Percentiles rank a stretch among this genome's conserved stretches.
These are phyloP conservation scores for Lithophane semibrunnea DNA, from an alignment of 2,888 invertebrate species.

Conservation along the genomic window DNA sequence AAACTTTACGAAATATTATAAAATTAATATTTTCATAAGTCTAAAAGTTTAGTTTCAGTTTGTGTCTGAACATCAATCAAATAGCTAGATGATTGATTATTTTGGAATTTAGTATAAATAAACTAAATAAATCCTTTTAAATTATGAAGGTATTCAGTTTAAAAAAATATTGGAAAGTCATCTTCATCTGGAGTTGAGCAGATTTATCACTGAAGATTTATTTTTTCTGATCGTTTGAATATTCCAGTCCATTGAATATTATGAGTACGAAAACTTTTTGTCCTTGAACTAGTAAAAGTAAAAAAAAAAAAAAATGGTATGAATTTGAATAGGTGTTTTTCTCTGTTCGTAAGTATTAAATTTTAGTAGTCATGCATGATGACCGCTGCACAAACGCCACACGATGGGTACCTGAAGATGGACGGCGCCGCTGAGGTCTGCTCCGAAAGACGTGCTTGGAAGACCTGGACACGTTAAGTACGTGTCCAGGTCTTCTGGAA, in stretches of 20 bases:
- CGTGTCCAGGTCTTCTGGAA: too few species aligned
- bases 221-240: neutral
- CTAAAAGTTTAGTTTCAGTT: constrained; percentile 23
- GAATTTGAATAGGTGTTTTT: neutral
- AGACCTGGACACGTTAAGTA: too few species aligned
- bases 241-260: neutral
- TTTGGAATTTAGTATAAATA: constrained; percentile 8
- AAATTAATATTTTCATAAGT: constrained; percentile 21
- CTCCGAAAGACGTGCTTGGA: too few species aligned
- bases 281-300: neutral
- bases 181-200: constrained; percentile 5
- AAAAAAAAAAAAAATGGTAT: neutral
- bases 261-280: neutral
- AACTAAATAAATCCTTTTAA: constrained; percentile 19
- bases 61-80: constrained; percentile 37
- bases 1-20: constrained; percentile 4
- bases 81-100: constrained; percentile 43
- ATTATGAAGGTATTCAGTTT: neutral
- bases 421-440: too few species aligned
- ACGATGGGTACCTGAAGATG: too few species aligned
- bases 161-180: constrained; percentile 21
- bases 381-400: too few species aligned
- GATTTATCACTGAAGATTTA: constrained; percentile 2
- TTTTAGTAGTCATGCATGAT: too few species aligned
- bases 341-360: too few species aligned